Evolutionary conservation across 1,140 invertebrate species (phyloP).

Genomic region (Drosophila subobscura): DNA sequence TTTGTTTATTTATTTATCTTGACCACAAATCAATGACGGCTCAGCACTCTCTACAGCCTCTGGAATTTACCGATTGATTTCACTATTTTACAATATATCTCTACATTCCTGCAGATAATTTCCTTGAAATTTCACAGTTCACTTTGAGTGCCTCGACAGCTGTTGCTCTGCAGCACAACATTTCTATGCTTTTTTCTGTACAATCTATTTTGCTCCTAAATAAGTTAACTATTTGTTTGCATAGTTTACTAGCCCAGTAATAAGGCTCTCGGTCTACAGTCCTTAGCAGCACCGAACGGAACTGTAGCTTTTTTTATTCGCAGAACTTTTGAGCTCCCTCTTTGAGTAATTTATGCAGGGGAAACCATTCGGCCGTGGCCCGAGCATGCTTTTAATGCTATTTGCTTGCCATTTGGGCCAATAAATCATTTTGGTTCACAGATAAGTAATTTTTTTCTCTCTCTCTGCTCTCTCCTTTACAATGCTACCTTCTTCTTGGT

Average conservation of each 20-base stretch:
- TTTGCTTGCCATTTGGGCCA: slow-evolving; percentile 80
- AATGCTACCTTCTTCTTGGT: slow-evolving; percentile 44
- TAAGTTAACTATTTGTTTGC: slow-evolving; percentile 57
- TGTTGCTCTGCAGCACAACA: slow-evolving; percentile 43
- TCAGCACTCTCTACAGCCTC: background rate
- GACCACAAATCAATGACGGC: background rate
- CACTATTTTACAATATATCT: slow-evolving; percentile 10
- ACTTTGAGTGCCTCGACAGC: slow-evolving; percentile 40
- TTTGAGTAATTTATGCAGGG: slow-evolving; percentile 70
- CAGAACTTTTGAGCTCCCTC: slow-evolving; percentile 22
- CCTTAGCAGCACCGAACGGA: slow-evolving; percentile 13
- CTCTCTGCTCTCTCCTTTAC: slow-evolving; percentile 37
- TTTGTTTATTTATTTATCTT: too few species aligned
- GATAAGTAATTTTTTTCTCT: slow-evolving; percentile 70
- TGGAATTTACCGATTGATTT: slow-evolving; percentile 10
- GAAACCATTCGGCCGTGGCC: slow-evolving; percentile 65
- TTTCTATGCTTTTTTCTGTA: slow-evolving; percentile 14
- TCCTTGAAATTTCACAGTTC: slow-evolving; percentile 32
- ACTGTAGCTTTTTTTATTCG: slow-evolving; percentile 49
- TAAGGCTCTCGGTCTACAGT: slow-evolving; percentile 14
- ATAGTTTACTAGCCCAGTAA: slow-evolving; percentile 50
- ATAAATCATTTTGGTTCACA: slow-evolving; percentile 77
- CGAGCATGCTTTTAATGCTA: slow-evolving; percentile 76
- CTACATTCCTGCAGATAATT: slow-evolving; percentile 30
- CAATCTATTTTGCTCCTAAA: slow-evolving; percentile 35